Evolutionary conservation across 2,888 invertebrate genomes (phyloP).

Genomic region (Erannis defoliaria): DNA sequence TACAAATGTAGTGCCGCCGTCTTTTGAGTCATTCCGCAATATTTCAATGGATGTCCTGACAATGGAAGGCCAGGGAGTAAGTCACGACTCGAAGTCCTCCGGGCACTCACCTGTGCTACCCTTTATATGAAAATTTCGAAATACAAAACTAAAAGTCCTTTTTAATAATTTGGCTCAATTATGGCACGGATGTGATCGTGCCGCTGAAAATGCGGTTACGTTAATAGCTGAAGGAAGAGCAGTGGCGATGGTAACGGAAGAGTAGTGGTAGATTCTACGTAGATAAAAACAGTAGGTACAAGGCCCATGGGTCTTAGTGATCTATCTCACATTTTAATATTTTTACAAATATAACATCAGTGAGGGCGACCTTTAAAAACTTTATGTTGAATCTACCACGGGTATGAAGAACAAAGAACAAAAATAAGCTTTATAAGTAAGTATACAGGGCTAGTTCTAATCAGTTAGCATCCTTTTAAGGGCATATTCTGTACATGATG

Average conservation of each 20-base stretch:
- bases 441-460: no score
- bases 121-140: slow-evolving; percentile 63
- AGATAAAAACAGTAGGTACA: no score
- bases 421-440: no score
- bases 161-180: slow-evolving; percentile 70
- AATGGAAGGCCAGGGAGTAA: slow-evolving; percentile 69
- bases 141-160: slow-evolving; percentile 55
- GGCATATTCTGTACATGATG: no score
- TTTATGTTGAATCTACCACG: no score
- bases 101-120: slow-evolving; percentile 79
- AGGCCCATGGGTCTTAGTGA: no score
- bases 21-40: slow-evolving; percentile 61
- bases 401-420: no score
- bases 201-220: slow-evolving; percentile 59
- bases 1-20: slow-evolving; percentile 58
- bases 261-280: no score
- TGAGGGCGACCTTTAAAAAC: no score
- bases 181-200: slow-evolving; percentile 61
- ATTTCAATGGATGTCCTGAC: slow-evolving; percentile 67
- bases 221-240: slow-evolving; percentile 32
- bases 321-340: no score
- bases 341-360: no score
- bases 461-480: no score
- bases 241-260: slow-evolving; percentile 1
- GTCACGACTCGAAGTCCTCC: slow-evolving; percentile 77